Conservation (phyloP, 2,797 vertebrate species). For the Brotula barbata region DNA sequence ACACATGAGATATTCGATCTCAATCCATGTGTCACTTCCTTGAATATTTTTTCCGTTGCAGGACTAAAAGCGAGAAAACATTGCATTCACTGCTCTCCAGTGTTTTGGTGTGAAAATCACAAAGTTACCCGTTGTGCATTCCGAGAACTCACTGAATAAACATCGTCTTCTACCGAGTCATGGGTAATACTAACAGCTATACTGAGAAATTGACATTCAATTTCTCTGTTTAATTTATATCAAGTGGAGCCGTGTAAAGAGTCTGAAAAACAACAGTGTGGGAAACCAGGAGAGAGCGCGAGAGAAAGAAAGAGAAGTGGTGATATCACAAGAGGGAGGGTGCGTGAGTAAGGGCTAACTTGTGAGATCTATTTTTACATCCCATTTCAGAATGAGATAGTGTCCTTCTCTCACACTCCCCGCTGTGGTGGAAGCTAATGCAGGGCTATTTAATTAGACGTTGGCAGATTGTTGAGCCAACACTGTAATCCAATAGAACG, state of each 20-base stretch:
- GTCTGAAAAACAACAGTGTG: conserved; percentile 38
- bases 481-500: conserved; percentile 79
- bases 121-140: conserved; percentile 8
- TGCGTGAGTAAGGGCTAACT: conserved; percentile 54
- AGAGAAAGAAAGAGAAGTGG: conserved; percentile 17
- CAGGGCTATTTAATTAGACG: conserved; percentile 82
- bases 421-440: conserved; percentile 70
- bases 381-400: conserved; percentile 79
- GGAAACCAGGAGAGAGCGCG: conserved; percentile 23
- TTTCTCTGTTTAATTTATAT: conserved; percentile 39
- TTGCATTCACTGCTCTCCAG: conserved; percentile 26
- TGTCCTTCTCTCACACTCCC: conserved; percentile 71
- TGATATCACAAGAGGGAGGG: conserved; percentile 48
- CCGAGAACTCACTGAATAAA: conserved; percentile 40
- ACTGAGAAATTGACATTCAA: conserved; percentile 24
- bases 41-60: conserved; percentile 33
- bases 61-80: conserved; percentile 43
- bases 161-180: conserved; percentile 27
- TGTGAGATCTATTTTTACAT: conserved; percentile 77
- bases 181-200: conserved; percentile 19
- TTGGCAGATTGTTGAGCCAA: conserved; percentile 80
- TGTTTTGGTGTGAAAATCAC: conserved; percentile 25
- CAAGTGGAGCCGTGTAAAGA: conserved; percentile 19
- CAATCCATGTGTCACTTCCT: conserved; percentile 49
- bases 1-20: conserved; percentile 49